Percentiles rank a stretch among this genome's conserved stretches.
phyloP scores from a whole-genome alignment of 2,113 vertebrate species.

The Pogona vitticeps region DNA sequence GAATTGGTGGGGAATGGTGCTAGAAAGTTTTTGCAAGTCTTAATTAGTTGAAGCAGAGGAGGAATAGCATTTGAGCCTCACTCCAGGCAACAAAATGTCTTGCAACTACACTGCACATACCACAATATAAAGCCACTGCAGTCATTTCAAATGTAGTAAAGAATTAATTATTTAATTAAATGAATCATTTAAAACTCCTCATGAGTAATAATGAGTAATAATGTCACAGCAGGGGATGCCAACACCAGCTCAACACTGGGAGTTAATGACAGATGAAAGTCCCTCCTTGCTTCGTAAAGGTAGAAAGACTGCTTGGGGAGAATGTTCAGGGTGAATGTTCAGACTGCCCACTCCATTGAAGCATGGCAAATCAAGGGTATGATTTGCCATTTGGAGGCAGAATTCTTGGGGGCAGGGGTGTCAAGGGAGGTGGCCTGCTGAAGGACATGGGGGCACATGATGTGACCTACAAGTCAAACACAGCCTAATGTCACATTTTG shows the following conservation, averaged over 20 bases:
- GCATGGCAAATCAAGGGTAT: too few relatives aligned
- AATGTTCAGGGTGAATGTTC: too few relatives aligned
- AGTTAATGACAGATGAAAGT: not conserved
- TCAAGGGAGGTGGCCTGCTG: too few relatives aligned
- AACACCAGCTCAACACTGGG: not conserved
- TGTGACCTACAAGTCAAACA: too few relatives aligned
- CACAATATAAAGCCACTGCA: not conserved
- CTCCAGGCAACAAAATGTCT: not conserved
- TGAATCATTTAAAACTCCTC: not conserved
- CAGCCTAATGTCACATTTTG: too few relatives aligned
- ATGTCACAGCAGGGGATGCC: not conserved
- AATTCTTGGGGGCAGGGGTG: too few relatives aligned
- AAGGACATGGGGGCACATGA: too few relatives aligned
- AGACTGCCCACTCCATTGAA: too few relatives aligned
- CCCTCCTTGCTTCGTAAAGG: not conserved
- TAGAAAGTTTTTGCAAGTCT: not conserved
- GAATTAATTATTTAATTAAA: not conserved
- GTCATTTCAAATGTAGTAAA: not conserved
- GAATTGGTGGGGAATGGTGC: not conserved
- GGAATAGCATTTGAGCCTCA: not conserved
- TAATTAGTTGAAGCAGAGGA: not conserved
- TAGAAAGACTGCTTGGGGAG: not conserved
- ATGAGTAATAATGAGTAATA: constrained; percentile 6
- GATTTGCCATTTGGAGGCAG: too few relatives aligned
- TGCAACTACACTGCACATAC: not conserved